Base-by-base conservation (phyloP, 2,797 vertebrate species). In the Sphaeramia orbicularis region DNA sequence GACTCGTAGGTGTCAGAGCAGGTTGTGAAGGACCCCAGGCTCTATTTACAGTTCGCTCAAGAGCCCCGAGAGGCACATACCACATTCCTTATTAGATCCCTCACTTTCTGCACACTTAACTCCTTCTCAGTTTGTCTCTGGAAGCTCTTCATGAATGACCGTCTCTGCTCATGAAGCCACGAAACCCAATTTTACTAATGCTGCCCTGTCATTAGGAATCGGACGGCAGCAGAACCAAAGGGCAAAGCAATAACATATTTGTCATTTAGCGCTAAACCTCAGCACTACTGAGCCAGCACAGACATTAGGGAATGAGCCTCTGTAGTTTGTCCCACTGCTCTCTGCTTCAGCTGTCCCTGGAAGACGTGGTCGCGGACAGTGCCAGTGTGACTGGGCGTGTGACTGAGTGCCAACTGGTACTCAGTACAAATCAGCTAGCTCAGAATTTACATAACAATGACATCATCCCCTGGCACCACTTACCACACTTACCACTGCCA, bases 361-460 rank as follows among this genome's bases (percentile, higher is more conserved):
- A 57, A 47, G 54, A 45, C 43, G 40, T 11, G 60, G 53, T 21
- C n/a, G 52, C 78, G 67, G 71, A 71, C 80, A 52, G 78, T 50
- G 86, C 83, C 88, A 72, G 71, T 73, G 84, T 81, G 49, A 54
- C 83, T 55, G 75, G 76, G 72, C 38, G 36, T 21, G 24, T 21
- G 24, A 21, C 21, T 24, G 21, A 24, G 83, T 48, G 78, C 90
- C 90, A 91, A 83, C 85, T 91, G 92, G 93, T 91, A 86, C 85
- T 49, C 69, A n/a, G 47, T 10, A 54, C 76, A 18, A 83, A 72
- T 58, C 79, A 69, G 65, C 80, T 68, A 80, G 71, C 76, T 89
- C 69, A 32, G 61, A 69, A 80, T 92, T 93, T 92, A 91, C 89
- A 93, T 92, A 94, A 93, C 71, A 72, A 90, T 93, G 93, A 93